phyloP scores from a whole-genome alignment of 2,797 vertebrate genomes.

The Chrosomus eos region DNA sequence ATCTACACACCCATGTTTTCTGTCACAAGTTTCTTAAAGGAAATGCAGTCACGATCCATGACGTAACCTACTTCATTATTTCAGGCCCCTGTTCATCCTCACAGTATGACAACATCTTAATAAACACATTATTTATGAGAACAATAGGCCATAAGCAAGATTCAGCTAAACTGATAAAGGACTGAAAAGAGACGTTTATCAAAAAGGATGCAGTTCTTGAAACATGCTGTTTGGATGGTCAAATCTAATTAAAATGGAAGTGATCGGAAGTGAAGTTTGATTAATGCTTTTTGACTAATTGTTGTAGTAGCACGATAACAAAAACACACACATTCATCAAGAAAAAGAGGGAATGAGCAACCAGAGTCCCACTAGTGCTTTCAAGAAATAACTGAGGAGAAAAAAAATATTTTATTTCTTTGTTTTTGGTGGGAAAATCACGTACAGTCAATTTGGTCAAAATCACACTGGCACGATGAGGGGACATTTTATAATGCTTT shows the following conservation, averaged over 20 bases:
- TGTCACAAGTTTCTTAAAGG: constrained; percentile 31
- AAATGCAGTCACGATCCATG: constrained; percentile 19
- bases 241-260: constrained; percentile 35
- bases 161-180: constrained; percentile 15
- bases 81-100: neutral
- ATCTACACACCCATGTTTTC: neutral
- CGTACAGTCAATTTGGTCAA: constrained; percentile 30
- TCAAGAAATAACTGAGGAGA: neutral
- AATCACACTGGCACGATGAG: constrained; percentile 55
- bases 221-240: constrained; percentile 14
- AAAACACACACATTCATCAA: constrained; percentile 26
- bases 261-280: constrained; percentile 2
- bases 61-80: neutral
- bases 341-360: neutral
- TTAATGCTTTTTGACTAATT: constrained; percentile 6
- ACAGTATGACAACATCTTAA: neutral
- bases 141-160: constrained; percentile 8
- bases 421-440: constrained; percentile 22
- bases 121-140: constrained; percentile 29
- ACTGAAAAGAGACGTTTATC: constrained; percentile 33
- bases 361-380: neutral
- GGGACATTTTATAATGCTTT: constrained; percentile 69
- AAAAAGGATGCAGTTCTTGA: constrained; percentile 22
- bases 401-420: neutral
- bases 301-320: neutral